A percentile compares a stretch with the other conserved stretches of the same genome.
Evolutionary conservation across 1,140 invertebrate genomes (phyloP).

Genomic region (Heliconius himera): DNA sequence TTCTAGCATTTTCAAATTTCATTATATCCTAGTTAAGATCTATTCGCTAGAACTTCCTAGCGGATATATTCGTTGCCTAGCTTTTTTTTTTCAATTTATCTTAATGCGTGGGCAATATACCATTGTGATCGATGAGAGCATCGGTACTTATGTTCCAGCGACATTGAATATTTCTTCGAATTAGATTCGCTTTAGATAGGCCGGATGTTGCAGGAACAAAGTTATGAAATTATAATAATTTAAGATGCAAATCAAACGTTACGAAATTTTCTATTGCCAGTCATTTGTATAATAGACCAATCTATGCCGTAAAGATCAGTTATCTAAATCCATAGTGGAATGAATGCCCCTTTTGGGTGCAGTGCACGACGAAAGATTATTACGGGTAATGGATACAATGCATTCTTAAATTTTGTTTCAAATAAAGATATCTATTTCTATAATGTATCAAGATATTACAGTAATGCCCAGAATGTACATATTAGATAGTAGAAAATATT

Average conservation of each 20-base stretch:
- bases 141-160: slow-evolving; percentile 58
- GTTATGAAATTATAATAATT: slow-evolving; percentile 62
- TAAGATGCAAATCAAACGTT: slow-evolving; percentile 48
- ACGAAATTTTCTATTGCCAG: slow-evolving; percentile 39
- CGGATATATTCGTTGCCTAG: slow-evolving; percentile 30
- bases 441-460: not conserved
- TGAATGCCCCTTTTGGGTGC: slow-evolving; percentile 30
- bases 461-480: not conserved
- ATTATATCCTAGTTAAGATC: too few relatives aligned
- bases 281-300: slow-evolving; percentile 41
- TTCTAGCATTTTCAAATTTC: too few relatives aligned
- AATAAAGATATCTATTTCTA: slow-evolving; percentile 18
- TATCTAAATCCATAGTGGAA: slow-evolving; percentile 31
- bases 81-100: slow-evolving; percentile 40
- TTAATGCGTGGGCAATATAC: slow-evolving; percentile 56
- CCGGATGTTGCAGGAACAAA: slow-evolving; percentile 62
- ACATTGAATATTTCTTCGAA: slow-evolving; percentile 72
- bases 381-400: slow-evolving; percentile 20
- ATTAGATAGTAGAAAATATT: too few relatives aligned
- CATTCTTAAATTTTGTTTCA: slow-evolving; percentile 25
- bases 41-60: slow-evolving; percentile 2
- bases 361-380: slow-evolving; percentile 29
- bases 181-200: slow-evolving; percentile 62
- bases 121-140: slow-evolving; percentile 63
- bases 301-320: slow-evolving; percentile 38